A percentile compares a stretch with the other conserved stretches of the same genome.
phyloP scores from a whole-genome alignment of 2,888 invertebrate genomes.

The Conchocele bisecta region DNA sequence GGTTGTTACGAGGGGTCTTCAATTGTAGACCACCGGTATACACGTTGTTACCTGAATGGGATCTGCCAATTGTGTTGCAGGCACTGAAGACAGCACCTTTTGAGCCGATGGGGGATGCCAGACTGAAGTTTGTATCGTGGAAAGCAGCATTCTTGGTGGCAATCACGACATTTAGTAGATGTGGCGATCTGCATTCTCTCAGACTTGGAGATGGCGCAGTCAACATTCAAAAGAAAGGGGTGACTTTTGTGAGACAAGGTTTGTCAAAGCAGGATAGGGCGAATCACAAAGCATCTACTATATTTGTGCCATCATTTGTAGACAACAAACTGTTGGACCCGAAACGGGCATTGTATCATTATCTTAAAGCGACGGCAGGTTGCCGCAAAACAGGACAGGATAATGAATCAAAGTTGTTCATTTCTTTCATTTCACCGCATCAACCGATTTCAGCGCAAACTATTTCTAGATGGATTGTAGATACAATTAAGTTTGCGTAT shows the following conservation, averaged over 20 bases:
- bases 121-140: conserved; percentile 15
- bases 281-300: not conserved
- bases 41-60: conserved; percentile 35
- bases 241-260: conserved; percentile 26
- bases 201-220: conserved; percentile 1
- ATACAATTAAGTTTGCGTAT: conserved; percentile 9
- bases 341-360: conserved; percentile 20
- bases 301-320: no score
- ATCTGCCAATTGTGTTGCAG: conserved; percentile 21
- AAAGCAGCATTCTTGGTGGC: conserved; percentile 21
- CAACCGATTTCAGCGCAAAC: not conserved
- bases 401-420: not conserved
- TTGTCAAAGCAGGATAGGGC: conserved; percentile 4
- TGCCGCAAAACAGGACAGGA: not conserved
- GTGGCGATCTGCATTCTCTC: conserved; percentile 21
- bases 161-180: conserved; percentile 24
- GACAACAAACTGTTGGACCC: conserved; percentile 19
- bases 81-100: conserved; percentile 17
- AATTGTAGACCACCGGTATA: conserved; percentile 29
- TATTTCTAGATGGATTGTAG: conserved; percentile 10
- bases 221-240: not conserved
- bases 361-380: conserved; percentile 21
- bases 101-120: conserved; percentile 28
- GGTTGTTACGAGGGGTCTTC: conserved; percentile 20
- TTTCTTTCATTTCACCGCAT: not conserved